Evolutionary conservation across 2,113 vertebrate genomes (phyloP), one percentile per base, ranked within the genome.

Genomic region (Malurus alboscapulatus): DNA sequence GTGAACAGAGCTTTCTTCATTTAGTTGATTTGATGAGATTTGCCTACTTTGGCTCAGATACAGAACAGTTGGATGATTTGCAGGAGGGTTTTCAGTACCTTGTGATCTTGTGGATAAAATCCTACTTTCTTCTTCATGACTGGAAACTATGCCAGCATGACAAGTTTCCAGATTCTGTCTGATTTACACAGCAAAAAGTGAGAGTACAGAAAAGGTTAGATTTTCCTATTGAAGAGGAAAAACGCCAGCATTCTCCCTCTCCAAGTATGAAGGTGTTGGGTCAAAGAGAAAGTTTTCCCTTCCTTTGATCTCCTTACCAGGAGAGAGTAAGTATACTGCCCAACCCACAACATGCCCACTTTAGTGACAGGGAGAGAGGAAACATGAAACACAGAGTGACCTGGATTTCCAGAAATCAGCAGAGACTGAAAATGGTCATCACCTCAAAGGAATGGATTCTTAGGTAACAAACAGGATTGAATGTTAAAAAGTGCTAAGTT

Each of bases 241-340:
- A 51, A 55, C 2, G 1, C 30, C 32, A 25, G 5, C 0, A 0
- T 63, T 68, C 32, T 79, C 13, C 8, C 22, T 90, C 47, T 84
- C 32, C 53, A 58, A 45, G 3, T 58, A 51, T 47, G 54, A 87
- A 85, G 38, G 19, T 73, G 11, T 73, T 84, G 42, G 22, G 30
- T 87, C 69, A 67, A 87, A 91, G 30, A 90, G 48, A 65, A 92
- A 58, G 29, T 79, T 84, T 84, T 87, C 5, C 17, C 15, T 79
- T 93, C 29, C 17, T 89, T 89, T 92, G 77, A 66, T 96, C 69
- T 87, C 27, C n/a, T 86, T 82, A 89, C 26, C 69, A 61, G 59
- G 38, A 87, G 24, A 54, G 82, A 78, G 71, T 65, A 53, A 54
- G 48, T 89, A 82, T 57, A 30, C n/a, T 89, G 50, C 32, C 34